Conservation (phyloP, 1,140 invertebrate genomes). For the Heterodera schachtii region DNA sequence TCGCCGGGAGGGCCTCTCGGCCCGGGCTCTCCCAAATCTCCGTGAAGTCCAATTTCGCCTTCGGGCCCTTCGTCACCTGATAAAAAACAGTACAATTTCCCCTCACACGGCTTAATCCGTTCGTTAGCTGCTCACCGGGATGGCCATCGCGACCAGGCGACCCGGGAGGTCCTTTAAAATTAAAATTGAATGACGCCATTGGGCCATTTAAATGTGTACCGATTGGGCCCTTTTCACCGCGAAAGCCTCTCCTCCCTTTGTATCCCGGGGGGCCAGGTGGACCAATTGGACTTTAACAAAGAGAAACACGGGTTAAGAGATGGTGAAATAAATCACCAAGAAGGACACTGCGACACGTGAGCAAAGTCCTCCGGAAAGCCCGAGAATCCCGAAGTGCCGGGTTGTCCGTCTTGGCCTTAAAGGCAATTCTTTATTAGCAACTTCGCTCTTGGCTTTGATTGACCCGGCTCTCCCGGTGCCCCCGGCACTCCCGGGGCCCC, state of each 20-base stretch:
- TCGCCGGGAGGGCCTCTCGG: slow-evolving; percentile 37
- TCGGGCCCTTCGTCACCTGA: slow-evolving; percentile 31
- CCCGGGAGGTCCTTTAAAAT: slow-evolving; percentile 38
- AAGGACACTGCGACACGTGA: not conserved
- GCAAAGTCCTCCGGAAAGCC: slow-evolving; percentile 2
- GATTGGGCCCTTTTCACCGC: slow-evolving; percentile 46
- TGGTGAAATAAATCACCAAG: slow-evolving; percentile 4
- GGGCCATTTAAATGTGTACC: slow-evolving; percentile 3
- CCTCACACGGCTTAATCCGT: not conserved
- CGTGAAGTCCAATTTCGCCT: slow-evolving; percentile 28
- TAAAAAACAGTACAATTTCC: not conserved
- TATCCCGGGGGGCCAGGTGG: slow-evolving; percentile 48
- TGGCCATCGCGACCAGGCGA: slow-evolving; percentile 32
- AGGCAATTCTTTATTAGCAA: not conserved
- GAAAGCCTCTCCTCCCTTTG: slow-evolving; percentile 43
- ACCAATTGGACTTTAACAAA: slow-evolving; percentile 37
- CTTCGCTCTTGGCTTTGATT: not conserved
- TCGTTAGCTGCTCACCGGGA: not conserved
- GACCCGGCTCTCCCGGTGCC: slow-evolving; percentile 8
- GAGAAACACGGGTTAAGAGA: not conserved
- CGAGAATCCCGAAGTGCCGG: slow-evolving; percentile 24
- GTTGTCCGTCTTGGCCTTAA: slow-evolving; percentile 19
- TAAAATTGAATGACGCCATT: slow-evolving; percentile 4
- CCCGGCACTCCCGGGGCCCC: slow-evolving; percentile 8
- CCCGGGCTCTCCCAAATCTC: slow-evolving; percentile 35